Evolutionary conservation across 2,113 vertebrate genomes (phyloP).

Genomic region (Misgurnus mizolepis): DNA sequence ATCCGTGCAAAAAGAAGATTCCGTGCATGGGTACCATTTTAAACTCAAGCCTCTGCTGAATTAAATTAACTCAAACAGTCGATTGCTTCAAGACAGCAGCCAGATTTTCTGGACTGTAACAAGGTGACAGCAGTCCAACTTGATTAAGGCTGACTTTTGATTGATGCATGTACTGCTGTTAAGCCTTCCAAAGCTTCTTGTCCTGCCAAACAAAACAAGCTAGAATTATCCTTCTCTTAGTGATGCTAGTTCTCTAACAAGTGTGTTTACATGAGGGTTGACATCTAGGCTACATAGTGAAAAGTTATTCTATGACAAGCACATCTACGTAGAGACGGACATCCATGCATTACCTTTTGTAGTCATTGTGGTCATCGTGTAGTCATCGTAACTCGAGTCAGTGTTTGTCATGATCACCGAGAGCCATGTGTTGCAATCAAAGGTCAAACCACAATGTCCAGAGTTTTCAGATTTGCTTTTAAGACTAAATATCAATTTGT

Average conservation of each 20-base stretch:
- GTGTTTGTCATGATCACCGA: slow-evolving; percentile 18
- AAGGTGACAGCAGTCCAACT: slow-evolving; percentile 50
- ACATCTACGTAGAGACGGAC: background rate
- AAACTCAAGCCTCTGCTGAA: slow-evolving; percentile 42
- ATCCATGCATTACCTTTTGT: background rate
- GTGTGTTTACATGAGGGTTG: background rate
- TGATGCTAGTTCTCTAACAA: slow-evolving; percentile 8
- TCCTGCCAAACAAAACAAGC: slow-evolving; percentile 40
- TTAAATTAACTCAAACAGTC: slow-evolving; percentile 43
- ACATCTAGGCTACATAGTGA: no score
- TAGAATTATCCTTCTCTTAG: slow-evolving; percentile 14
- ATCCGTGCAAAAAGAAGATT: slow-evolving; percentile 21
- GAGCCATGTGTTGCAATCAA: background rate
- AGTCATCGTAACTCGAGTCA: background rate
- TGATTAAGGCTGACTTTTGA: slow-evolving; percentile 55
- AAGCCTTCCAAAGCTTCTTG: slow-evolving; percentile 30
- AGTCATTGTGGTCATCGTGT: background rate
- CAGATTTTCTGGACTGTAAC: slow-evolving; percentile 45
- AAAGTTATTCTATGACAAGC: background rate
- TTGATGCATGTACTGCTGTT: slow-evolving; percentile 45
- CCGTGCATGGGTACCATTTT: slow-evolving; percentile 33
- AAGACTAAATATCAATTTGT: slow-evolving; percentile 17
- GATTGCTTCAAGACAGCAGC: slow-evolving; percentile 42
- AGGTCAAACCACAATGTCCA: background rate
- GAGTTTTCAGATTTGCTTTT: slow-evolving; percentile 7